Percentiles rank a stretch among this genome's conserved stretches.
These are phyloP conservation scores for Marisa cornuarietis DNA, from an alignment of 1,140 invertebrate genomes.

Conservation along the genomic window DNA sequence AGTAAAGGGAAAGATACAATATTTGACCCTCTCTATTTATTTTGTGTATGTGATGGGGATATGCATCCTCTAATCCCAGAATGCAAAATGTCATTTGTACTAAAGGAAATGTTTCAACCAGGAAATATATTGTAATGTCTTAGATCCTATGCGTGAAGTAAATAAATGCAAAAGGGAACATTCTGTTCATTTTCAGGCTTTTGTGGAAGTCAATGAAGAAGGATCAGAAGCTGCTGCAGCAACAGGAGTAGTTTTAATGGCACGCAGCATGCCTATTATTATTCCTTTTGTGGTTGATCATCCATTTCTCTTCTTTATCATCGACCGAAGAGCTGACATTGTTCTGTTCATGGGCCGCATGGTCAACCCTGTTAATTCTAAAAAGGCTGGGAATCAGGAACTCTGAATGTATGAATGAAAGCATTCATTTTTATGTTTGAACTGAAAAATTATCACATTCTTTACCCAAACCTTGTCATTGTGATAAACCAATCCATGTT, in stretches of 20 bases:
- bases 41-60: too few relatives aligned
- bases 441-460: background rate
- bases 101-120: too few relatives aligned
- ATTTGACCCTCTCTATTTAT: too few relatives aligned
- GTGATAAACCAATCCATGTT: background rate
- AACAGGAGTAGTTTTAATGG: constrained; percentile 48
- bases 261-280: constrained; percentile 15
- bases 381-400: background rate
- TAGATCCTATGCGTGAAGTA: too few relatives aligned
- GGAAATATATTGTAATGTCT: too few relatives aligned
- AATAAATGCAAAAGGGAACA: too few relatives aligned
- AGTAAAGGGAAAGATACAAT: too few relatives aligned
- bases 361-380: constrained; percentile 9
- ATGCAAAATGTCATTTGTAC: too few relatives aligned
- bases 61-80: too few relatives aligned
- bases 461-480: background rate
- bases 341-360: constrained; percentile 57
- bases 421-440: background rate
- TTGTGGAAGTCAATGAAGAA: constrained; percentile 66
- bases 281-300: constrained; percentile 74
- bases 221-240: constrained; percentile 67
- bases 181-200: constrained; percentile 44
- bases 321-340: constrained; percentile 66
- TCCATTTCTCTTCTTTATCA: constrained; percentile 82
- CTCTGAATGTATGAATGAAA: background rate